Conservation (phyloP, 2,888 invertebrate genomes). For the Nomada ferruginata region DNA sequence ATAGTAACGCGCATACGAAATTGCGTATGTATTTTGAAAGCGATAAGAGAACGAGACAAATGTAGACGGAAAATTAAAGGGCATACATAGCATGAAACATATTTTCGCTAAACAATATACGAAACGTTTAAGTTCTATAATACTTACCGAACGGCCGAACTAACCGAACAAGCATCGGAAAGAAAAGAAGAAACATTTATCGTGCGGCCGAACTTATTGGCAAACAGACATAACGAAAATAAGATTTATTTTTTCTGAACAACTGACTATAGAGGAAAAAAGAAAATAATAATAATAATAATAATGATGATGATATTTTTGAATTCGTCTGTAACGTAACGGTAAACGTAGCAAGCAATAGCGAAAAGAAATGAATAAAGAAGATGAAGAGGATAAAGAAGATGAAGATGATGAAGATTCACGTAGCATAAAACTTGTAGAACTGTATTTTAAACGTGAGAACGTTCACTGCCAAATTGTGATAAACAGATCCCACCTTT, state of each 20-base stretch:
- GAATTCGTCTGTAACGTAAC: conserved; percentile 47
- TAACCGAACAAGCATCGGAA: no score
- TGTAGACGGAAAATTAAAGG: conserved; percentile 31
- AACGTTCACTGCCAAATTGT: conserved; percentile 84
- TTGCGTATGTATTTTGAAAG: conserved; percentile 5
- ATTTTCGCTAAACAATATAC: conserved; percentile 75
- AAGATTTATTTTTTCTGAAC: conserved; percentile 75
- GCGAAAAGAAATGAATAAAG: background rate
- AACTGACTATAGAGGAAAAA: conserved; percentile 52
- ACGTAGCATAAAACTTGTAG: conserved; percentile 62
- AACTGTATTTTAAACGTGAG: conserved; percentile 77
- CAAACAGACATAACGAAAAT: conserved; percentile 47
- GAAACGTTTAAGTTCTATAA: conserved; percentile 62
- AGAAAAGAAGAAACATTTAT: no score
- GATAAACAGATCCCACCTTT: conserved; percentile 81
- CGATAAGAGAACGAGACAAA: background rate
- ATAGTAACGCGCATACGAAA: conserved; percentile 23
- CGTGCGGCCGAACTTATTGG: conserved; percentile 15
- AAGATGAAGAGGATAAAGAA: background rate
- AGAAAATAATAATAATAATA: conserved; percentile 20
- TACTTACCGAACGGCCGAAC: conserved; percentile 14
- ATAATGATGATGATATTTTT: conserved; percentile 69
- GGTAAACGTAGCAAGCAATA: conserved; percentile 57
- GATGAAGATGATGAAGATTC: conserved; percentile 31
- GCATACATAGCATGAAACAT: conserved; percentile 54